phyloP scores from a whole-genome alignment of 2,888 invertebrate genomes.

The Drosophila pseudotalamancana region DNA sequence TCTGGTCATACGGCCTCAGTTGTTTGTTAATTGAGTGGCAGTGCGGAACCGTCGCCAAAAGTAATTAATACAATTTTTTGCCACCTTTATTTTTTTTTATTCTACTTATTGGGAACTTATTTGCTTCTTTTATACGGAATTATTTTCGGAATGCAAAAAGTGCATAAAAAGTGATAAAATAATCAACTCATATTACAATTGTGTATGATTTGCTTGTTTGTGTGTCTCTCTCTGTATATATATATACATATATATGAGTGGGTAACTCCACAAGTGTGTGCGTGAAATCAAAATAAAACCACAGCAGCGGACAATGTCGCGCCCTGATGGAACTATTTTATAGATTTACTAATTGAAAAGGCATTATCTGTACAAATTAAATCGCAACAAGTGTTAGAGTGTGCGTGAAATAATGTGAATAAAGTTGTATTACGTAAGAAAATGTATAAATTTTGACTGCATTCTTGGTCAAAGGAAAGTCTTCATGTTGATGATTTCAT shows the following conservation, averaged over 20 bases:
- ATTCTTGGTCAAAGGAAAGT: conserved; percentile 56
- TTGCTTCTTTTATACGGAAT: conserved; percentile 11
- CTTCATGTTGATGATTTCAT: conserved; percentile 75
- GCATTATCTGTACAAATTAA: conserved; percentile 32
- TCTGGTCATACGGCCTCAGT: conserved; percentile 49
- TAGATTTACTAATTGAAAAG: conserved; percentile 63
- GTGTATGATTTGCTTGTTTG: conserved; percentile 1
- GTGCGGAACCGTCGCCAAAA: conserved; percentile 48
- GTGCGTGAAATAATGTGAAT: conserved; percentile 63
- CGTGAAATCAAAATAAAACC: conserved; percentile 74
- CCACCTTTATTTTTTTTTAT: conserved; percentile 7
- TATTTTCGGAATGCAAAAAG: conserved; percentile 13
- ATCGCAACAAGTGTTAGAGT: conserved; percentile 56
- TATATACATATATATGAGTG: conserved; percentile 22
- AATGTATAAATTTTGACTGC: conserved; percentile 50
- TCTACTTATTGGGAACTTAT: conserved; percentile 13
- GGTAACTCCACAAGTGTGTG: conserved; percentile 74
- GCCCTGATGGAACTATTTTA: conserved; percentile 83
- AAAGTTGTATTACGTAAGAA: conserved; percentile 77
- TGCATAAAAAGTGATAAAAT: conserved; percentile 5
- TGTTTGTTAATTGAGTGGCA: conserved; percentile 60
- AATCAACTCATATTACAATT: neutral
- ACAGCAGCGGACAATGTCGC: conserved; percentile 43
- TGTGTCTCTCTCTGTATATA: neutral
- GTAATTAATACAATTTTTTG: conserved; percentile 21